phyloP scores from a whole-genome alignment of 2,888 invertebrate genomes.

The Acanthosepion esculentum region DNA sequence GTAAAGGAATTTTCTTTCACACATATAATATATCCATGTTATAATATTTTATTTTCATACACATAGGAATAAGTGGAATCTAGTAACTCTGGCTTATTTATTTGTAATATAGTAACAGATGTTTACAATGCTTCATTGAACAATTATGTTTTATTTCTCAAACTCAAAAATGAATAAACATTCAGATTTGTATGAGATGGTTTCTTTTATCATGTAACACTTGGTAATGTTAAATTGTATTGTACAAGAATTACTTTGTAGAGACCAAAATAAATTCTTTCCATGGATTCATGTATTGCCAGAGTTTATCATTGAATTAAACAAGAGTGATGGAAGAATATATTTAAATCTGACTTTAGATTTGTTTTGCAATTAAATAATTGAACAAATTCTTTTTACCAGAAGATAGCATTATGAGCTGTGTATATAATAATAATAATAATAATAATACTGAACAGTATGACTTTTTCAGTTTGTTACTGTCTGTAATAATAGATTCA shows the following conservation, averaged over 20 bases:
- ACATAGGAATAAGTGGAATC: not conserved
- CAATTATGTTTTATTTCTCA: not conserved
- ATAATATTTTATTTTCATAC: not conserved
- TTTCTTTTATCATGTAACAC: not conserved
- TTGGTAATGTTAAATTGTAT: not conserved
- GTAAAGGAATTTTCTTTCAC: too few relatives aligned
- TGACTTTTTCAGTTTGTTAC: too few relatives aligned
- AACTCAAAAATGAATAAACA: not conserved
- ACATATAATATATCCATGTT: too few relatives aligned
- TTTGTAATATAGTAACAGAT: not conserved
- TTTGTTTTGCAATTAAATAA: not conserved
- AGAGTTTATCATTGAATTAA: not conserved
- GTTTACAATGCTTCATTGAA: not conserved
- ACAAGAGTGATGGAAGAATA: not conserved
- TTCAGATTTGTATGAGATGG: not conserved
- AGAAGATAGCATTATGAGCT: too few relatives aligned
- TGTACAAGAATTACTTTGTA: not conserved
- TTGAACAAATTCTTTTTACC: too few relatives aligned
- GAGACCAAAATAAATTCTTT: not conserved
- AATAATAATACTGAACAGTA: too few relatives aligned
- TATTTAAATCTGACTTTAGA: not conserved
- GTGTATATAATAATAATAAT: too few relatives aligned
- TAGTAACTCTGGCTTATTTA: not conserved
- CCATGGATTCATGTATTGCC: not conserved
- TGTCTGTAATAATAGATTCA: too few relatives aligned